phyloP scores from a whole-genome alignment of 2,797 vertebrate genomes.

The Myripristis jacobus region DNA sequence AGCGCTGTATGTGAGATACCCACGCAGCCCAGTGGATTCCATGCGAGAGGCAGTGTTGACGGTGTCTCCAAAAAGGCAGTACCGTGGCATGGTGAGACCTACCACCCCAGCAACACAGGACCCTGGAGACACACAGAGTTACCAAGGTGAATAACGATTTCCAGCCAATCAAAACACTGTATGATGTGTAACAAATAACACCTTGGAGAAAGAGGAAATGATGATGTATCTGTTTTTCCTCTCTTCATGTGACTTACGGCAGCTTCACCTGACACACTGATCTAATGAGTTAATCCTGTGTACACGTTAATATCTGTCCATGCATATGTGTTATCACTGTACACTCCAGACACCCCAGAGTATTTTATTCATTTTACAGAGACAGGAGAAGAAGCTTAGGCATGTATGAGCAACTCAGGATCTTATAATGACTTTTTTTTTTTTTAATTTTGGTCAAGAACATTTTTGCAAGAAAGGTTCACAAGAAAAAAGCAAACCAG shows the following conservation, averaged over 20 bases:
- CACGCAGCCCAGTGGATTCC: conserved; percentile 90
- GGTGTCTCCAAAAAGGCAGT: conserved; percentile 91
- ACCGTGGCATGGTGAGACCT: conserved; percentile 89
- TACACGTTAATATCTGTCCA: neutral
- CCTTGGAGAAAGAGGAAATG: neutral
- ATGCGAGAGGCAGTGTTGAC: conserved; percentile 91
- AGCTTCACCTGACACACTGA: neutral
- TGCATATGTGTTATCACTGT: neutral
- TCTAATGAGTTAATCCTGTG: neutral
- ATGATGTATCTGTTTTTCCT: too few species aligned
- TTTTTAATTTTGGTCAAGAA: too few species aligned
- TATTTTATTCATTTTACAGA: neutral
- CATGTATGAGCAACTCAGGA: neutral
- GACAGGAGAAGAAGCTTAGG: neutral
- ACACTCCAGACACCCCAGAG: neutral
- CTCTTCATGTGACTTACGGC: neutral
- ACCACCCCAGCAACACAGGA: conserved; percentile 88
- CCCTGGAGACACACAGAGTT: conserved; percentile 63
- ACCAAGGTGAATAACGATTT: too few species aligned
- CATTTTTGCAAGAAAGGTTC: neutral
- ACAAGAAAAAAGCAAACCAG: neutral
- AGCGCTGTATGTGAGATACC: conserved; percentile 52
- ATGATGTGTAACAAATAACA: neutral
- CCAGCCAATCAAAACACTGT: too few species aligned
- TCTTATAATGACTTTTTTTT: neutral